Base-by-base conservation (phyloP, 1,140 invertebrate species). In the Drosophila repleta region DNA sequence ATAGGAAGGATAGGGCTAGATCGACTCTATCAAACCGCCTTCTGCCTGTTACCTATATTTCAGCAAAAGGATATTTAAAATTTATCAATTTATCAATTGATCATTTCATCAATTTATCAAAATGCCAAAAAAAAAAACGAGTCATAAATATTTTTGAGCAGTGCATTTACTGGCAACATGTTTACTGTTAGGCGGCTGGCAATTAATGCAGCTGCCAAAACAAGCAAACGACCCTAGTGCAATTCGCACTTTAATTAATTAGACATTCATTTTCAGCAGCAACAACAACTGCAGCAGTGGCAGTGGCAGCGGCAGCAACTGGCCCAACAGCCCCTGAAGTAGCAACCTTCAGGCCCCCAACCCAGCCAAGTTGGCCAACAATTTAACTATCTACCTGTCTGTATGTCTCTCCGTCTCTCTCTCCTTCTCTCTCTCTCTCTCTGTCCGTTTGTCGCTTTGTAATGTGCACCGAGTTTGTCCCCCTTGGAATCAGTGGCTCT, bases 181-280 rank as follows among this genome's bases (percentile, higher is more conserved):
- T 75, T 73, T 68, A 73, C 76, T 72, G 73, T 67, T 68, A 35
- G 43, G 49, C 37, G 57, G 53, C 52, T 41, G 48, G 37, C 64
- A 66, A 82, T 85, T 87, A 85, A 78, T 87, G 74, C 66, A 68
- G 60, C 75, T 75, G 74, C 58, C 76, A 85, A 81, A 67, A 74
- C 43, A 66, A 69, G 60, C 53, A 77, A 56, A 49, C 45, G 53
- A 64, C 55, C 61, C 56, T 60, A 65, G 73, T 68, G 76, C 77
- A 74, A 66, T 87, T 87, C 66, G 81, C 81, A 85, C 81, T 85
- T 85, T 88, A 85, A 85, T 85, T 85, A 88, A 85, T 85, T 88
- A 82, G 83, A 88, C 83, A 85, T 88, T 85, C 78, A 85, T 88
- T 85, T 87, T 71, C 69, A 80, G 58, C 65, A 74, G 39, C 7